Percentiles rank a stretch among this genome's conserved stretches.
These are phyloP conservation scores for Cancer borealis DNA, from an alignment of 2,888 invertebrate genomes.

Conservation along the genomic window DNA sequence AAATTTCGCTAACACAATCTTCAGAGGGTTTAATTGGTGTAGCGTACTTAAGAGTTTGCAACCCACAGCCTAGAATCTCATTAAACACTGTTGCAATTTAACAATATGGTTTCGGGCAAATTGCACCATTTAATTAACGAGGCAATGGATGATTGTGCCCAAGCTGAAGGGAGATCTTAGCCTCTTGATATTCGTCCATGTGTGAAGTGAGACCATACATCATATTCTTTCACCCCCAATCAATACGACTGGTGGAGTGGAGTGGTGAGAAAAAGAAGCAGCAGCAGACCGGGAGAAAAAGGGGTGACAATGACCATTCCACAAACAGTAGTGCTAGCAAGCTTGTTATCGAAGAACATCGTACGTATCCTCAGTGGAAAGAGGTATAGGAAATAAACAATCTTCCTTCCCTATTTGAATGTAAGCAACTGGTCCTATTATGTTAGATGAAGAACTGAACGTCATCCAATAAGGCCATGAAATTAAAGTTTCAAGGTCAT, in stretches of 20 bases:
- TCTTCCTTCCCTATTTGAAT: neutral
- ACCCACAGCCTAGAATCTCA: too few relatives aligned
- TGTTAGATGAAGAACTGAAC: neutral
- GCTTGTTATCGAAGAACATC: neutral
- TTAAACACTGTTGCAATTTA: too few relatives aligned
- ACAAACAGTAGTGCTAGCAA: neutral
- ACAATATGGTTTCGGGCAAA: too few relatives aligned
- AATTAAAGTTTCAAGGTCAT: neutral
- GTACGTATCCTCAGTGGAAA: too few relatives aligned
- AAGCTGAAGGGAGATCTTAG: neutral
- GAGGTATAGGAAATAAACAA: neutral
- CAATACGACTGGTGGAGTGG: neutral
- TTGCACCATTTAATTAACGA: neutral
- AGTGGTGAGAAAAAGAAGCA: neutral
- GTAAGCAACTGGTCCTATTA: neutral
- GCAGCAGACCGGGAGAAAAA: neutral
- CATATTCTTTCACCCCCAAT: neutral
- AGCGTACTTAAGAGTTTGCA: neutral
- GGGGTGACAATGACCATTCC: neutral
- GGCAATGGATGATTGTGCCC: neutral
- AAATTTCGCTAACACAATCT: neutral
- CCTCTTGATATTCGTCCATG: neutral
- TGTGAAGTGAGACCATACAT: neutral
- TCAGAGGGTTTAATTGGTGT: neutral
- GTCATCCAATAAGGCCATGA: neutral